A percentile compares a stretch with the other conserved stretches of the same genome.
Conservation (phyloP, 2,797 vertebrate species). For the Typhlichthys eigenmanni region DNA sequence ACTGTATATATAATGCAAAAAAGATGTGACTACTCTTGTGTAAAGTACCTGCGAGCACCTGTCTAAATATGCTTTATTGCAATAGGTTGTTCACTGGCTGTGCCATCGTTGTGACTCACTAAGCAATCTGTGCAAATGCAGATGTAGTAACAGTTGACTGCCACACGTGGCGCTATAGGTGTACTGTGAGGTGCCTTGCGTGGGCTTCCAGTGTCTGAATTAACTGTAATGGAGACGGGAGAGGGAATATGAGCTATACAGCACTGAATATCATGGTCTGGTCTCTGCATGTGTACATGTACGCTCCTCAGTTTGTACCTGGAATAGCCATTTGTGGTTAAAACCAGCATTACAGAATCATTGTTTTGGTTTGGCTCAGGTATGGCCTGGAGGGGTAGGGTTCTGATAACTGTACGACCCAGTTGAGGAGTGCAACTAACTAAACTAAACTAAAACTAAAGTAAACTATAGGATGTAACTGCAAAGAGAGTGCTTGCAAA, state of each 20-base stretch:
- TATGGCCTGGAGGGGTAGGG: no score
- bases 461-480: no score
- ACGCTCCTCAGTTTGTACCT: no score
- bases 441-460: no score
- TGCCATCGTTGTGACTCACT: conserved; percentile 59
- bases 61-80: conserved; percentile 52
- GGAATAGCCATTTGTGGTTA: no score
- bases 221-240: conserved; percentile 15
- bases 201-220: conserved; percentile 20
- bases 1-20: conserved; percentile 64
- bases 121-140: conserved; percentile 14
- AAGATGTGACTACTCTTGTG: conserved; percentile 60
- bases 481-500: no score
- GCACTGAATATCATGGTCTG: conserved; percentile 18
- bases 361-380: no score
- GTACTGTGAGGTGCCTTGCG: conserved; percentile 2
- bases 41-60: conserved; percentile 55
- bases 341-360: no score
- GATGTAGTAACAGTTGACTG: conserved; percentile 28
- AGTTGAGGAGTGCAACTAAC: no score
- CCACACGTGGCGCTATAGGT: neutral
- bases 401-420: no score
- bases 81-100: conserved; percentile 57
- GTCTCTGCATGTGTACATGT: conserved; percentile 16
- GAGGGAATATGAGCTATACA: conserved; percentile 48